phyloP scores from a whole-genome alignment of 2,797 vertebrate species.

The Eremophila alpestris region DNA sequence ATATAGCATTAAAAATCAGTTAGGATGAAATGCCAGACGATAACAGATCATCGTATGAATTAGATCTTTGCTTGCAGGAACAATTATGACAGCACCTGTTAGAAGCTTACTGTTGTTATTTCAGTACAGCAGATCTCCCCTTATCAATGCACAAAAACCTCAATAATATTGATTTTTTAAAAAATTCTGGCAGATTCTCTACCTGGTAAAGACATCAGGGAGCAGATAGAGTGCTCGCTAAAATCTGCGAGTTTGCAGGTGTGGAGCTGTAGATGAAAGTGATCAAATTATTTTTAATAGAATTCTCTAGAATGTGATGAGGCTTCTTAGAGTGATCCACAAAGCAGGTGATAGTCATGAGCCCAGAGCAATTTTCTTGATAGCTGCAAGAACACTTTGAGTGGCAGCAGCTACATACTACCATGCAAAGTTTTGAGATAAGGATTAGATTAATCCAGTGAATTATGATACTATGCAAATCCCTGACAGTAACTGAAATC shows the following conservation, averaged over 20 bases:
- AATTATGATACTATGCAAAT: not conserved
- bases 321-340: not conserved
- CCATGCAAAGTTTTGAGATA: not conserved
- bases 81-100: constrained; percentile 36
- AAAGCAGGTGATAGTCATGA: not conserved
- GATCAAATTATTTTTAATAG: not conserved
- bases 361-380: not conserved
- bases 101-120: constrained; percentile 23
- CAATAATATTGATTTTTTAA: not conserved
- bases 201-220: not conserved
- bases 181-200: not conserved
- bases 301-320: not conserved
- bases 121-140: not conserved
- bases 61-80: constrained; percentile 25
- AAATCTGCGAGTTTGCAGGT: not conserved
- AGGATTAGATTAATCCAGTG: not conserved
- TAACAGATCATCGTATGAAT: constrained; percentile 42
- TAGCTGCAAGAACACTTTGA: not conserved
- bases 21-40: not conserved
- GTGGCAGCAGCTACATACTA: not conserved
- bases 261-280: not conserved
- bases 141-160: not conserved
- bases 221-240: not conserved
- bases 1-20: constrained; percentile 39
- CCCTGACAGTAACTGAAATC: not conserved